Evolutionary conservation across 1,140 invertebrate species (phyloP).

Genomic region (Oncopodura yosiiana): DNA sequence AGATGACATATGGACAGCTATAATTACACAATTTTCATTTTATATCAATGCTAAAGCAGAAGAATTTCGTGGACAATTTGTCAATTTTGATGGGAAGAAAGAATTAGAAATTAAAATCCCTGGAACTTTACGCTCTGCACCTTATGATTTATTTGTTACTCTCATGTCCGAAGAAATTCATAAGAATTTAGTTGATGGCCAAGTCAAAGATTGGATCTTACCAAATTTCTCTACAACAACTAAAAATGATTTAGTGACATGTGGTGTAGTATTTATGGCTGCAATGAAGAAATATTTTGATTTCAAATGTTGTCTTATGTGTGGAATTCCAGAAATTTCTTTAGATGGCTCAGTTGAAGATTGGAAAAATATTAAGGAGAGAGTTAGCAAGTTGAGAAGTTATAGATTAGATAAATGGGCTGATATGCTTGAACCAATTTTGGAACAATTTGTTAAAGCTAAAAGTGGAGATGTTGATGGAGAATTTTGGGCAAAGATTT

Average conservation of each 20-base stretch:
- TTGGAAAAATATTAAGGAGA: conserved; percentile 6
- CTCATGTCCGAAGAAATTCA: background rate
- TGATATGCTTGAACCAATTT: conserved; percentile 13
- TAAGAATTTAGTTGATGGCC: conserved; percentile 9
- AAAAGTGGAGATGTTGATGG: conserved; percentile 13
- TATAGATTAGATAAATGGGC: conserved; percentile 12
- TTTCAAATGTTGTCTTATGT: conserved; percentile 10
- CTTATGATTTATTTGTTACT: background rate
- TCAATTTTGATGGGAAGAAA: conserved; percentile 25
- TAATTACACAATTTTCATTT: conserved; percentile 26
- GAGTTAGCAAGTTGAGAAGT: conserved; percentile 10
- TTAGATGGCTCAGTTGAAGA: conserved; percentile 17
- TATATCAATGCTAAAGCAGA: conserved; percentile 19
- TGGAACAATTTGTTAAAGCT: conserved; percentile 17
- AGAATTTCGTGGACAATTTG: conserved; percentile 19
- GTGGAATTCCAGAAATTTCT: conserved; percentile 19
- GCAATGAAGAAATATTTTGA: conserved; percentile 22
- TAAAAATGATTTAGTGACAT: background rate
- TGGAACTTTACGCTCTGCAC: background rate
- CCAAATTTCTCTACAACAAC: conserved; percentile 16
- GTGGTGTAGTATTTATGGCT: conserved; percentile 21
- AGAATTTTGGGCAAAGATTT: conserved; percentile 5
- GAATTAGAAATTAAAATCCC: conserved; percentile 1
- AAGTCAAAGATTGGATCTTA: conserved; percentile 9
- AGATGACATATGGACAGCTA: conserved; percentile 20